Percentiles rank a stretch among this genome's conserved stretches.
Conservation (phyloP, 2,797 vertebrate species). For the Neosalanx taihuensis region DNA sequence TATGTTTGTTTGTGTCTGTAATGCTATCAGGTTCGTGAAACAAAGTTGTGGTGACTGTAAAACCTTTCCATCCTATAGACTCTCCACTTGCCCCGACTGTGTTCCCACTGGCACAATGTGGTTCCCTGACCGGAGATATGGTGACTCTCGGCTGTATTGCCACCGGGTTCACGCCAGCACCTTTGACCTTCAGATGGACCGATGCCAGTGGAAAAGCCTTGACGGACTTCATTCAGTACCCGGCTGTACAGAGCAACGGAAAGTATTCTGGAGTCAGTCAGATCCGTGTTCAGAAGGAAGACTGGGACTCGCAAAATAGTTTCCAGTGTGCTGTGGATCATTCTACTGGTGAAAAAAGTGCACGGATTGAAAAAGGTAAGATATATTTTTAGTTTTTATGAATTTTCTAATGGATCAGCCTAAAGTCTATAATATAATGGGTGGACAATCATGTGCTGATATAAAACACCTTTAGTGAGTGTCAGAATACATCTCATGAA, state of each 20-base stretch:
- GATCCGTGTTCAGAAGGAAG: constrained; percentile 40
- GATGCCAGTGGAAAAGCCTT: neutral
- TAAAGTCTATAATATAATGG: no score
- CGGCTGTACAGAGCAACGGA: constrained; percentile 23
- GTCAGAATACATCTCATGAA: no score
- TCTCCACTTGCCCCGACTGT: neutral
- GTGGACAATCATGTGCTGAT: no score
- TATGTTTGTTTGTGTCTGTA: neutral
- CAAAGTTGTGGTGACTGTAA: no score
- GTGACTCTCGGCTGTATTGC: constrained; percentile 64
- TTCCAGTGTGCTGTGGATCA: constrained; percentile 47
- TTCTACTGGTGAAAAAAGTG: fast-evolving
- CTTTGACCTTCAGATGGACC: constrained; percentile 52
- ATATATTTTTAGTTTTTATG: neutral
- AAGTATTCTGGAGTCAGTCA: constrained; percentile 52
- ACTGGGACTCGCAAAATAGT: neutral
- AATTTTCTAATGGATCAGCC: no score
- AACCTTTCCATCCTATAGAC: constrained; percentile 27
- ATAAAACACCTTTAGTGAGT: no score
- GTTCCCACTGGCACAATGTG: constrained; percentile 53
- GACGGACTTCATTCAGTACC: constrained; percentile 57
- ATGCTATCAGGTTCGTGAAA: neutral
- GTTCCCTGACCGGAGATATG: neutral
- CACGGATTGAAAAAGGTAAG: fast-evolving
- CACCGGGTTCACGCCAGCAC: constrained; percentile 49